Percentiles rank a stretch among this genome's conserved stretches.
Conservation (phyloP, 2,113 vertebrate species). For the Sylvietta virens region DNA sequence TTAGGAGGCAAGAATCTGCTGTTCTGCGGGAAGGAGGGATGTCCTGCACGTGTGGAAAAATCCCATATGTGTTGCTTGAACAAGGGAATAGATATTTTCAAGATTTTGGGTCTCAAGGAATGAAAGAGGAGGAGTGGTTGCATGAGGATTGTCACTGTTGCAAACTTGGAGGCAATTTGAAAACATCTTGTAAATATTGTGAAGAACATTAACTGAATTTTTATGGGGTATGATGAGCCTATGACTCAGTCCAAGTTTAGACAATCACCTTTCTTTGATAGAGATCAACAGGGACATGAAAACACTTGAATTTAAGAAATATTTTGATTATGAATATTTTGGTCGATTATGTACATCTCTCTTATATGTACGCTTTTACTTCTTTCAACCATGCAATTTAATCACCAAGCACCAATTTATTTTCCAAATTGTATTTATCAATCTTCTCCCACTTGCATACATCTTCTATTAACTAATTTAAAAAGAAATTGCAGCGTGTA, state of each 20-base stretch:
- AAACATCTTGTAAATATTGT: neutral
- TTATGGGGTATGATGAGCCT: neutral
- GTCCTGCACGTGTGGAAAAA: neutral
- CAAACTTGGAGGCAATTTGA: neutral
- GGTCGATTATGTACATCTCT: neutral
- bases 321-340: neutral
- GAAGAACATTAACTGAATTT: neutral
- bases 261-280: neutral
- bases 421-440: neutral
- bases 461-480: neutral
- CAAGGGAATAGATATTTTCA: neutral
- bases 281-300: neutral
- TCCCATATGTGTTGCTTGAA: neutral
- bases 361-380: neutral
- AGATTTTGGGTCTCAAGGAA: neutral
- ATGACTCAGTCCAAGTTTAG: neutral
- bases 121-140: neutral
- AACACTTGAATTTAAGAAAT: neutral
- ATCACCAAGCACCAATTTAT: neutral
- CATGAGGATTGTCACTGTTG: neutral
- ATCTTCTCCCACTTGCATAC: neutral
- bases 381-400: neutral
- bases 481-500: neutral
- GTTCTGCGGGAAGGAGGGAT: neutral
- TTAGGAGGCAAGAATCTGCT: neutral